Conservation (phyloP, 2,888 invertebrate species). For the Pollenia griseotomentosa region DNA sequence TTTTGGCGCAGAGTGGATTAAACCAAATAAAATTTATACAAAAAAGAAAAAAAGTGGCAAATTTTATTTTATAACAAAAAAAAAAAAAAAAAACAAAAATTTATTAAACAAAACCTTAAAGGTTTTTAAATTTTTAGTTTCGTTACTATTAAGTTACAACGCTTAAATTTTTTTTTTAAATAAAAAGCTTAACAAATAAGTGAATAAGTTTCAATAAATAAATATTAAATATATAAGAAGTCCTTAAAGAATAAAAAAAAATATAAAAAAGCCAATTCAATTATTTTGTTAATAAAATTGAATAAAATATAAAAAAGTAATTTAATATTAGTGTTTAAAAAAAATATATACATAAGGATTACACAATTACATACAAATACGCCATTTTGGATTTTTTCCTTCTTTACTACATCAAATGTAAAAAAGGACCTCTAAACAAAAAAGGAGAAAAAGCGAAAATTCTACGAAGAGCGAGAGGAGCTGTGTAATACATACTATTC, state of each 20-base stretch:
- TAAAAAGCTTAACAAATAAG: constrained; percentile 27
- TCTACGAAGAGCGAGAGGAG: constrained; percentile 53
- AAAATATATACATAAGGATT: constrained; percentile 74
- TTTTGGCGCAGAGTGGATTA: constrained; percentile 73
- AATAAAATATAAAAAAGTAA: constrained; percentile 63
- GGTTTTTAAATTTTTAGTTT: constrained; percentile 24
- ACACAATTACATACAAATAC: constrained; percentile 79
- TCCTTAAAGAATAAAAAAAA: constrained; percentile 29
- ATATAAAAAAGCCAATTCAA: constrained; percentile 60
- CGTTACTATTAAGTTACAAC: constrained; percentile 15
- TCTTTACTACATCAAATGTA: constrained; percentile 71
- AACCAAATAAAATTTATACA: constrained; percentile 32
- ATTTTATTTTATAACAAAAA: constrained; percentile 24
- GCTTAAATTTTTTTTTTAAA: constrained; percentile 7
- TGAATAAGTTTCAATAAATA: constrained; percentile 10
- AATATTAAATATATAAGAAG: constrained; percentile 22
- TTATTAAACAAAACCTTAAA: constrained; percentile 10
- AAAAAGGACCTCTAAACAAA: constrained; percentile 72
- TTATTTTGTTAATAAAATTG: constrained; percentile 65
- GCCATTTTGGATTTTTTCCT: constrained; percentile 79
- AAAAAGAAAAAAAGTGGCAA: constrained; percentile 37
- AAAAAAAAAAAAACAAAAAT: constrained; percentile 24
- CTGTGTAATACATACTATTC: constrained; percentile 55
- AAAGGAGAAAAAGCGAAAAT: constrained; percentile 45
- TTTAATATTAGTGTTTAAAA: constrained; percentile 49